Evolutionary conservation across 2,797 vertebrate genomes (phyloP).

Genomic region (Graptemys geographica): DNA sequence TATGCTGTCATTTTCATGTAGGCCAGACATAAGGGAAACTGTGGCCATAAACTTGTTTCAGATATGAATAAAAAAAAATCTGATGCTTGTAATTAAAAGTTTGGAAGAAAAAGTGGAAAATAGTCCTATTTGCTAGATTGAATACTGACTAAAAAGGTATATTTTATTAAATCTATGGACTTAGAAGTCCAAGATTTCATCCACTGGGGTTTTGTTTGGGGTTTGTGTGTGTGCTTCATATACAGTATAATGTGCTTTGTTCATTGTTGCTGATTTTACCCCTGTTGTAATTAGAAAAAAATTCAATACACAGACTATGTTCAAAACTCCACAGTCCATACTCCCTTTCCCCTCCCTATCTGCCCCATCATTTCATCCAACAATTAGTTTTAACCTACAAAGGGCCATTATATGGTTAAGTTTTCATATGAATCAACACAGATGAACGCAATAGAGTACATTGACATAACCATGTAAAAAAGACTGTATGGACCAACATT

Average conservation of each 20-base stretch:
- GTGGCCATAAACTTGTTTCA: constrained; percentile 42
- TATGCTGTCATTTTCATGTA: constrained; percentile 38
- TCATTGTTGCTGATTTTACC: constrained; percentile 6
- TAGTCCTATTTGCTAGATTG: neutral
- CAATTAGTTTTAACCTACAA: neutral
- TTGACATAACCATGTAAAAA: neutral
- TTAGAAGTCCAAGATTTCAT: constrained; percentile 13
- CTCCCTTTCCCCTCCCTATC: neutral
- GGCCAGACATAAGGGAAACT: constrained; percentile 46
- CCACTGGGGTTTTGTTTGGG: constrained; percentile 38
- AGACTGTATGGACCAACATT: neutral
- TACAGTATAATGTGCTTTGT: neutral
- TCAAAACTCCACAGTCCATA: neutral
- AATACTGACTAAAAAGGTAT: constrained; percentile 19
- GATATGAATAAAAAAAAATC: constrained; percentile 60
- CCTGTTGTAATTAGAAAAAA: neutral
- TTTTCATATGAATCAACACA: neutral
- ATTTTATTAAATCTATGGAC: neutral
- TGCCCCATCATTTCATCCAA: neutral
- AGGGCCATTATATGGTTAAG: neutral
- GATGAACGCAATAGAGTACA: neutral
- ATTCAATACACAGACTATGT: neutral
- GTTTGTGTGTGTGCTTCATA: constrained; percentile 35
- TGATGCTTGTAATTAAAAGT: constrained; percentile 63
- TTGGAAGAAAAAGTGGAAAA: constrained; percentile 61